Percentiles rank a stretch among this genome's conserved stretches.
phyloP scores from a whole-genome alignment of 2,888 invertebrate species.

The Stegana nigrithorax region DNA sequence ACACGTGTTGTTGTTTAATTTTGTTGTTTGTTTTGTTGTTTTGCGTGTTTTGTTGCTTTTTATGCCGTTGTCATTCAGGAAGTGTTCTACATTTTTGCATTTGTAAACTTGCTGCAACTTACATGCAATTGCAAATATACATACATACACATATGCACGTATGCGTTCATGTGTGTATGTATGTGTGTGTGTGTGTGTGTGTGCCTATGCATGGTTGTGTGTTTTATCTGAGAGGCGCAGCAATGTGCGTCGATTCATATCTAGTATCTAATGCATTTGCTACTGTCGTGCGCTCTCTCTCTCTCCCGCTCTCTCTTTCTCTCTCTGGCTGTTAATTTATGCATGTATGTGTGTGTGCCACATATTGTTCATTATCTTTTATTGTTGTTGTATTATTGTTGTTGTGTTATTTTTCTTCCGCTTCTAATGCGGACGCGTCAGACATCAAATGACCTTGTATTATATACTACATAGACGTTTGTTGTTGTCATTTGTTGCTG shows the following conservation, averaged over 20 bases:
- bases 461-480: constrained; percentile 5
- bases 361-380: neutral
- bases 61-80: constrained; percentile 12
- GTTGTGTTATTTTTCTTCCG: constrained; percentile 54
- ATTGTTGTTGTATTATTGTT: neutral
- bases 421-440: constrained; percentile 50
- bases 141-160: neutral
- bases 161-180: neutral
- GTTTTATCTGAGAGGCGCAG: no score
- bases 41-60: neutral
- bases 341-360: neutral
- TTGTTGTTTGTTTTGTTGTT: no score
- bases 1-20: no score
- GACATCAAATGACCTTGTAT: constrained; percentile 51
- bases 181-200: neutral
- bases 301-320: no score
- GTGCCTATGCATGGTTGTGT: neutral
- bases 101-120: constrained; percentile 5
- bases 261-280: no score
- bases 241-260: no score
- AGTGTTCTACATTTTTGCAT: constrained; percentile 17
- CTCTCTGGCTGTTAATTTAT: no score
- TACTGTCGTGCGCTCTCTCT: no score
- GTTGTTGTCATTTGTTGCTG: no score
- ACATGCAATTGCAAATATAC: neutral